A percentile compares a stretch with the other conserved stretches of the same genome.
phyloP scores from a whole-genome alignment of 35 echinoderm and acorn worm species.

The Eucidaris tribuloides region DNA sequence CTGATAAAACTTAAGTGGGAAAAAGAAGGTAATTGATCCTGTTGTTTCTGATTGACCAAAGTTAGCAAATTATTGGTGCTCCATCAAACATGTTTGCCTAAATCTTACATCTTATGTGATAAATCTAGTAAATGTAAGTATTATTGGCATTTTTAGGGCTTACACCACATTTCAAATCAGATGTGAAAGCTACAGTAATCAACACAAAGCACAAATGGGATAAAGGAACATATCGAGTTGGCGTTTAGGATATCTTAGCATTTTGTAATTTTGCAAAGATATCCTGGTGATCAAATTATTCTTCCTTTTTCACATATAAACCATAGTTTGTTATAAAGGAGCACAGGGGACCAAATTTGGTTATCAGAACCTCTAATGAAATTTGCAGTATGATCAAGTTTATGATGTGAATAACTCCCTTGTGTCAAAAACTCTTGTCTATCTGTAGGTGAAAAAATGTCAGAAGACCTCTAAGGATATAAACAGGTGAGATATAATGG shows the following conservation, averaged over 20 bases:
- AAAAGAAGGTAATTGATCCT: not conserved
- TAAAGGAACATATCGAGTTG: not conserved
- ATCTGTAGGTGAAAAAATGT: not conserved
- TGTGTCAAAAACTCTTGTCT: not conserved
- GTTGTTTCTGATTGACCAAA: not conserved
- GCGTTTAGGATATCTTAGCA: not conserved
- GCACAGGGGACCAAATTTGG: not conserved
- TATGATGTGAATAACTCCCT: not conserved
- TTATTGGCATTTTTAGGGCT: not conserved
- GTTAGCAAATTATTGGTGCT: not conserved
- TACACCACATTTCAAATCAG: not conserved
- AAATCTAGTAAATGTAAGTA: not conserved
- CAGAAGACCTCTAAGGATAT: not conserved
- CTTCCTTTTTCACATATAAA: not conserved
- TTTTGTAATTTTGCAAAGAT: not conserved
- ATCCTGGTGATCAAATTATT: not conserved
- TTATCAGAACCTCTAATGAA: not conserved
- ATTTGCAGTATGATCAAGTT: not conserved
- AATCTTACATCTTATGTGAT: not conserved
- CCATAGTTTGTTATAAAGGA: not conserved
- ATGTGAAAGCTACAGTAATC: not conserved
- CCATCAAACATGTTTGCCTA: not conserved
- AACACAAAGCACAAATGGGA: not conserved
- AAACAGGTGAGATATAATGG: not conserved
- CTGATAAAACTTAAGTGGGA: not conserved